Evolutionary conservation across 2,113 vertebrate species (phyloP).

Genomic region (Neopipo cinnamomea): DNA sequence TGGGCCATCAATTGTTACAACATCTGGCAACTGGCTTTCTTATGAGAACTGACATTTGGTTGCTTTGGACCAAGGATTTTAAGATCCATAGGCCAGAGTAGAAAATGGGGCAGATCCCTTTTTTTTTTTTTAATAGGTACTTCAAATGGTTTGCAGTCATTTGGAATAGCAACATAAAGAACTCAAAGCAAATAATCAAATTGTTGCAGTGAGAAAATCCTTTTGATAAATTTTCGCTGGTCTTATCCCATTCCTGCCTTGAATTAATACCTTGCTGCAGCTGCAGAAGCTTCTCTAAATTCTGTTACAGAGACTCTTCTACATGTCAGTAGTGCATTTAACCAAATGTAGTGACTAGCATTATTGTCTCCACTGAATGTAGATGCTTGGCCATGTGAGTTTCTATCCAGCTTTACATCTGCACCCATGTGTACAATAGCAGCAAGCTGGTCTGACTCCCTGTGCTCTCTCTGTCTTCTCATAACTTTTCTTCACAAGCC

Average conservation of each 20-base stretch:
- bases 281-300: background rate
- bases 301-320: background rate
- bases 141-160: background rate
- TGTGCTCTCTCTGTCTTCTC: background rate
- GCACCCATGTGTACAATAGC: background rate
- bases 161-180: background rate
- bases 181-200: background rate
- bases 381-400: background rate
- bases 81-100: background rate
- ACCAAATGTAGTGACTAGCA: accelerated
- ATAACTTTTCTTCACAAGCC: background rate
- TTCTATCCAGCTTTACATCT: background rate
- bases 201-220: background rate
- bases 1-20: conserved; percentile 60
- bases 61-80: background rate
- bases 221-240: background rate
- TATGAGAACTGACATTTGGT: conserved; percentile 37
- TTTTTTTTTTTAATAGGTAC: background rate
- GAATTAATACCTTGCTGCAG: background rate
- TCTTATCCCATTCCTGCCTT: background rate
- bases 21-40: conserved; percentile 59
- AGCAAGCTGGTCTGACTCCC: background rate
- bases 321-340: background rate
- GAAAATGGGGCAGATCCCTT: background rate
- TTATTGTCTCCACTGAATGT: background rate